A percentile compares a stretch with the other conserved stretches of the same genome.
phyloP scores from a whole-genome alignment of 2,113 vertebrate species.

The Centropristis striata region DNA sequence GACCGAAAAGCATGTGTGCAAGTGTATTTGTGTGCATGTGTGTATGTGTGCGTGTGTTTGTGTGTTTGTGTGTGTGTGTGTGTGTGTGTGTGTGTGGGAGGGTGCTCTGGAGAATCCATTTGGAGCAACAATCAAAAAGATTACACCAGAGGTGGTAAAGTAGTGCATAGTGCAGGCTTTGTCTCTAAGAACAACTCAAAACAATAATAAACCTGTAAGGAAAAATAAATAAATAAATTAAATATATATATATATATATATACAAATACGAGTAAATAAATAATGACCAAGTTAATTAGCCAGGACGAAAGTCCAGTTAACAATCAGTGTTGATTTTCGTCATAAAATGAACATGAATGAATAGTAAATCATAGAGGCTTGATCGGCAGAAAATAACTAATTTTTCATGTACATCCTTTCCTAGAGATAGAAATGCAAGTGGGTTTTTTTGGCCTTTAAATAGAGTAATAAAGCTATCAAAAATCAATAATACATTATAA shows the following conservation, averaged over 20 bases:
- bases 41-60: neutral
- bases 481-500: constrained; percentile 85
- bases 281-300: neutral
- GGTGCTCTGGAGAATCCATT: constrained; percentile 43
- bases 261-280: neutral
- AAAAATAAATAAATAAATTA: no score
- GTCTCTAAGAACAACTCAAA: neutral
- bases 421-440: constrained; percentile 32
- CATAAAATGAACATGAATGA: neutral
- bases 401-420: constrained; percentile 15
- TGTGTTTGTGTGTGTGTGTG: neutral
- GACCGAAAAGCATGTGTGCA: neutral
- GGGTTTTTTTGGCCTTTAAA: constrained; percentile 68
- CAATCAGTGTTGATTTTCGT: neutral
- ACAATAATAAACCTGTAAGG: neutral
- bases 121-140: constrained; percentile 30
- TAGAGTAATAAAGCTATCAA: constrained; percentile 70
- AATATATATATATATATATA: no score
- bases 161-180: neutral
- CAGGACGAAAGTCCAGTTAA: neutral
- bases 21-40: neutral
- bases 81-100: constrained; percentile 18
- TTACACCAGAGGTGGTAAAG: neutral
- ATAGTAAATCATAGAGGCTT: constrained; percentile 8
- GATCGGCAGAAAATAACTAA: neutral